phyloP scores from a whole-genome alignment of 2,888 invertebrate genomes.

The Drosophila yooni region DNA sequence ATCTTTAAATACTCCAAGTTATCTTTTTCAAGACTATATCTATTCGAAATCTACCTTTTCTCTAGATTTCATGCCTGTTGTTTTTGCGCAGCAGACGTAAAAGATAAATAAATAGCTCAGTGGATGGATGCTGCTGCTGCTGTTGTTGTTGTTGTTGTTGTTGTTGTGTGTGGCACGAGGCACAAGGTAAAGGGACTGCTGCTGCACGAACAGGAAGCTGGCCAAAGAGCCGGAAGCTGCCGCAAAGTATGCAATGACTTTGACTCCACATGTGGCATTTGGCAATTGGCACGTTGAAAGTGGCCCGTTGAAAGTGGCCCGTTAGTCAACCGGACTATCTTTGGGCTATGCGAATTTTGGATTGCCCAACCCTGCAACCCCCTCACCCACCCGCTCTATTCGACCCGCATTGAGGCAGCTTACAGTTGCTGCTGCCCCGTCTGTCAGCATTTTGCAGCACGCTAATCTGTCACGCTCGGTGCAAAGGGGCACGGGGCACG shows the following conservation, averaged over 20 bases:
- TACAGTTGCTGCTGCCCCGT: constrained; percentile 56
- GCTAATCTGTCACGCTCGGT: constrained; percentile 75
- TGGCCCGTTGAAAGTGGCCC: constrained; percentile 15
- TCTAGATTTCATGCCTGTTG: constrained; percentile 30
- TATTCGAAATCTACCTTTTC: constrained; percentile 6
- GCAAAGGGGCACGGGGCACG: constrained; percentile 8
- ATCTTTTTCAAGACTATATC: constrained; percentile 6
- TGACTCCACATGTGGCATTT: constrained; percentile 31
- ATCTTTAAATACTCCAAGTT: not conserved
- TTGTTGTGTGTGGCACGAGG: constrained; percentile 43
- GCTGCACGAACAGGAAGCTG: constrained; percentile 56
- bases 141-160: constrained; percentile 21
- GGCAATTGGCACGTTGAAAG: constrained; percentile 44
- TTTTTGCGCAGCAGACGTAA: constrained; percentile 28
- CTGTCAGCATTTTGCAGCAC: constrained; percentile 72
- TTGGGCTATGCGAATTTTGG: constrained; percentile 43
- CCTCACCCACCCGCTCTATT: not conserved
- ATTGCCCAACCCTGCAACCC: constrained; percentile 36
- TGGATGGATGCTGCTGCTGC: constrained; percentile 15
- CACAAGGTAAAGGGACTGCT: constrained; percentile 52
- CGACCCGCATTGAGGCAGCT: constrained; percentile 64
- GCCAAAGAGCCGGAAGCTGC: constrained; percentile 77
- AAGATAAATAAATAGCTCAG: constrained; percentile 48
- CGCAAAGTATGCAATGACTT: constrained; percentile 75
- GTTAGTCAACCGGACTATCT: constrained; percentile 13